phyloP scores from a whole-genome alignment of 2,888 invertebrate species.

The Andrena dorsata region DNA sequence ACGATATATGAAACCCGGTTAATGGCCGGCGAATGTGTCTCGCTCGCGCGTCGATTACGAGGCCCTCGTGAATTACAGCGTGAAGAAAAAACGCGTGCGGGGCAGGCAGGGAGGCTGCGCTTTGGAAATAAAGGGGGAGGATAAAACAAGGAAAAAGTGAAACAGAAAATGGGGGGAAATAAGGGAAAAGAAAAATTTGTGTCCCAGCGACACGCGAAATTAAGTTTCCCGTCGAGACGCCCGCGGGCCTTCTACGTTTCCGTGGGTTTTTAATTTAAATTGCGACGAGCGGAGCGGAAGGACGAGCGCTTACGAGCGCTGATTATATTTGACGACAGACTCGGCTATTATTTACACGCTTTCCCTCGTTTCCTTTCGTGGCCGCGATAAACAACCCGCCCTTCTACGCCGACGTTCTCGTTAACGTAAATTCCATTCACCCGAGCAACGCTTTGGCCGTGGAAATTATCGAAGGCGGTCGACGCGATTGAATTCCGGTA shows the following conservation, averaged over 20 bases:
- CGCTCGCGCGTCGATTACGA: not conserved
- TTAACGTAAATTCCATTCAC: slow-evolving; percentile 26
- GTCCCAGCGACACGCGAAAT: slow-evolving; percentile 21
- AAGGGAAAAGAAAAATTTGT: slow-evolving; percentile 14
- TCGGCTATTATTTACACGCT: slow-evolving; percentile 47
- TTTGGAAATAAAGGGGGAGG: not conserved
- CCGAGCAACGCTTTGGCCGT: not conserved
- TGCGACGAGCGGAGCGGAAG: slow-evolving; percentile 14
- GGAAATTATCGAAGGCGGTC: not conserved
- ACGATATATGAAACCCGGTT: slow-evolving; percentile 32
- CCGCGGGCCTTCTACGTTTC: not conserved
- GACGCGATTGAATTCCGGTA: slow-evolving; percentile 21
- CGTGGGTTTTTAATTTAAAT: slow-evolving; percentile 52
- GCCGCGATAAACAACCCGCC: slow-evolving; percentile 40
- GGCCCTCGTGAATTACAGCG: not conserved
- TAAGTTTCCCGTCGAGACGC: slow-evolving; percentile 30
- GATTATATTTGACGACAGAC: slow-evolving; percentile 53
- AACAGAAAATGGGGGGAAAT: not conserved
- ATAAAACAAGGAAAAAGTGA: not conserved
- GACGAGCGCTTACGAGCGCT: slow-evolving; percentile 31
- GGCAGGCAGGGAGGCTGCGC: not conserved
- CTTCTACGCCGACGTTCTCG: slow-evolving; percentile 27
- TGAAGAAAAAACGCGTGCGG: not conserved
- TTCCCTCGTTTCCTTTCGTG: slow-evolving; percentile 35
- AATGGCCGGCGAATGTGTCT: slow-evolving; percentile 23